Base-by-base conservation (phyloP, 1,140 invertebrate genomes). In the Trichonephila clavipes region DNA sequence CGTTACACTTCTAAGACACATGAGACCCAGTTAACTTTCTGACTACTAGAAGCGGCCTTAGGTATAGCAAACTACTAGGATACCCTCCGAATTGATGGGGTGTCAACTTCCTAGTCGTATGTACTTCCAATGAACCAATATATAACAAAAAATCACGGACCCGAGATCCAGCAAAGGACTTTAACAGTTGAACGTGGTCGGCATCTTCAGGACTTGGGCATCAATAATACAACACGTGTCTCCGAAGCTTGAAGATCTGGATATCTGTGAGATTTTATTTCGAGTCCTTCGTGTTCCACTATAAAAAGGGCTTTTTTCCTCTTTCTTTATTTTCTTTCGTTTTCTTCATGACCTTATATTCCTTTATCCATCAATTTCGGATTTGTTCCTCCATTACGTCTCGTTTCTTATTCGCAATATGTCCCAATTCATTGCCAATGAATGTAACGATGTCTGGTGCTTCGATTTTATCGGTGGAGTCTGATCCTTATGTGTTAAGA, bases 171-270 rank as follows among this genome's bases (percentile, higher is more conserved):
- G 90, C 90, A 92, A 92, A 92, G 82, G 90, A 92, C 90, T 92
- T 92, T 92, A 92, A 92, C 81, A 85, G 62, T 21, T 24, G 90
- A 61, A 92, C 90, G 90, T 92, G 90, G 90, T 34, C 24, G 28
- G 90, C 77, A 92, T 92, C 81, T 44, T 24, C 81, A 69, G 82
- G 81, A 85, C 90, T n/a, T 18, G 72, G 51, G 16, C 90, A 92
- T 92, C 90, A 51, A 92, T 92, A 92, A 92, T 92, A 92, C 90
- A 92, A 92, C 90, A 92, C 90, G 69, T 92, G 90, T 85, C 90
- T 58, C 61, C 82, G 72, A 69, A 86, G 82, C 82, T 92, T 92
- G 59, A 92, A 92, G 90, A 92, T 92, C 90, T 92, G 59, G 66
- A 85, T 92, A 85, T 92, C 82, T 83, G 82, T 69, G 82, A 61